These are phyloP conservation scores for Dicentrarchus labrax DNA, from an alignment of 2,113 vertebrate species.

Conservation along the genomic window DNA sequence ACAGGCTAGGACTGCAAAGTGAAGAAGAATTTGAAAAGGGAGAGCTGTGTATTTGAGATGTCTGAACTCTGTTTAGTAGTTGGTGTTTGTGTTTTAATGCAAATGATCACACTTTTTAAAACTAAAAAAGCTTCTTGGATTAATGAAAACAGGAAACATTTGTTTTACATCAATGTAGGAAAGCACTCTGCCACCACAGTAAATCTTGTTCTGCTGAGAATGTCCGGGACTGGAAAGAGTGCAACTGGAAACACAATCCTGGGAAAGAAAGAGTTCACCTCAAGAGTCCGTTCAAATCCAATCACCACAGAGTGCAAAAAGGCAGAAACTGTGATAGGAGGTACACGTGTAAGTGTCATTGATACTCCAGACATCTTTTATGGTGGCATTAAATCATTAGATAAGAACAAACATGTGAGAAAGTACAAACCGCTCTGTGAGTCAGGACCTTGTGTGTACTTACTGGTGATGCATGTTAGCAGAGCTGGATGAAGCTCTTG, in stretches of 20 bases:
- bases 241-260: constrained; percentile 16
- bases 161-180: not conserved
- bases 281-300: not conserved
- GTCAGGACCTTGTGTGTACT: not conserved
- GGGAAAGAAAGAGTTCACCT: fast-evolving
- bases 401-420: not conserved
- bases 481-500: not conserved
- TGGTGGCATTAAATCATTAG: not conserved
- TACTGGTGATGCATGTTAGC: not conserved
- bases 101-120: no score
- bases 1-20: no score
- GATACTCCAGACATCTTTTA: constrained; percentile 8
- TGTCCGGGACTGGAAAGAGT: not conserved
- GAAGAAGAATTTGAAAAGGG: no score
- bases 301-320: not conserved
- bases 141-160: no score
- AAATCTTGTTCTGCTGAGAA: constrained; percentile 2
- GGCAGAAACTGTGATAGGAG: fast-evolving
- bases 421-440: not conserved
- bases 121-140: no score
- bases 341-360: not conserved
- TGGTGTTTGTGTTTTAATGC: no score
- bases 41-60: no score
- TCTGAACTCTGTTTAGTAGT: no score
- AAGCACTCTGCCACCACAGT: not conserved